phyloP scores from a whole-genome alignment of 2,797 vertebrate species.

The Melanotaenia trifasciata region DNA sequence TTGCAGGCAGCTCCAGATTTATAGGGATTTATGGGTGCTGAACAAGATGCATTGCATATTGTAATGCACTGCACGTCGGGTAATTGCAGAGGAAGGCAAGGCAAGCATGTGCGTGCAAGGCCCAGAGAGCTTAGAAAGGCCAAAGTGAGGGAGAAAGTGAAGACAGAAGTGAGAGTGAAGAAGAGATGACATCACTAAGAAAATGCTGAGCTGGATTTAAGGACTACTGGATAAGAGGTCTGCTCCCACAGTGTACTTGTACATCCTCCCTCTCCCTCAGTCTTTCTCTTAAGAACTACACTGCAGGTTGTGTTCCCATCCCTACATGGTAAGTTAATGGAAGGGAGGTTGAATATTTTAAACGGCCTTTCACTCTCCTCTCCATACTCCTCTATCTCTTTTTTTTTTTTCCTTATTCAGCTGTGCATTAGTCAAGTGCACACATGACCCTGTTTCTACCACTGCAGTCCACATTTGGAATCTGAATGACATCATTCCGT shows the following conservation, averaged over 20 bases:
- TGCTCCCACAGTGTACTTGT: conserved; percentile 62
- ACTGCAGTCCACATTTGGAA: conserved; percentile 77
- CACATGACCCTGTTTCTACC: conserved; percentile 79
- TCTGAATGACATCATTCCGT: conserved; percentile 79
- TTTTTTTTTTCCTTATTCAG: conserved; percentile 34
- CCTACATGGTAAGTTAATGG: conserved; percentile 79
- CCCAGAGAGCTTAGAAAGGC: conserved; percentile 51
- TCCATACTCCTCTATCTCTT: conserved; percentile 42
- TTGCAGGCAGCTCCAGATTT: conserved; percentile 49
- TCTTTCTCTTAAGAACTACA: conserved; percentile 72
- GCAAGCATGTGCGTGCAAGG: conserved; percentile 60
- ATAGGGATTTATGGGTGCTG: conserved; percentile 35
- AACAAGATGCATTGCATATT: conserved; percentile 49
- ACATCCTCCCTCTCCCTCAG: conserved; percentile 18
- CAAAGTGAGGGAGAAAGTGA: conserved; percentile 65
- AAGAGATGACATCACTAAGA: conserved; percentile 79
- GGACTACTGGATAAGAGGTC: conserved; percentile 69
- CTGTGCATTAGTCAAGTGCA: conserved; percentile 81
- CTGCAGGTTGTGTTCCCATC: conserved; percentile 74
- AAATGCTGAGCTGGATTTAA: conserved; percentile 82
- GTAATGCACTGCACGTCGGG: conserved; percentile 47
- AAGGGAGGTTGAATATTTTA: conserved; percentile 86
- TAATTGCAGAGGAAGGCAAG: conserved; percentile 39
- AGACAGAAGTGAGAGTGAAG: conserved; percentile 62
- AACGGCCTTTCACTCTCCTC: conserved; percentile 68